Evolutionary conservation across 2,888 invertebrate genomes (phyloP).

Genomic region (Calliopum simillimum): DNA sequence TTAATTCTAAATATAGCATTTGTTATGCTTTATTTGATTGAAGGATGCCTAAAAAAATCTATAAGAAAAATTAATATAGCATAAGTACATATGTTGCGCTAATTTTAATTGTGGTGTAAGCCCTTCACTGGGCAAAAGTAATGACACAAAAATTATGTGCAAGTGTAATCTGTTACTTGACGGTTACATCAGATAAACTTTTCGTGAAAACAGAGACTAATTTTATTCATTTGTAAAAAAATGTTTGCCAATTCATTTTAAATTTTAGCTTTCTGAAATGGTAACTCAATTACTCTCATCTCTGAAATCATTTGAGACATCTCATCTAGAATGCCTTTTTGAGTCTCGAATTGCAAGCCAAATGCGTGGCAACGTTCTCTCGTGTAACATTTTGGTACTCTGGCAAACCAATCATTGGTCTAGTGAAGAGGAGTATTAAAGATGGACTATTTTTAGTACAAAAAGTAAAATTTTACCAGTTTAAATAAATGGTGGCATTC

Average conservation of each 20-base stretch:
- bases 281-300: conserved; percentile 38
- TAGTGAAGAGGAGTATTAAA: conserved; percentile 27
- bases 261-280: conserved; percentile 38
- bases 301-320: conserved; percentile 36
- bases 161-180: no score
- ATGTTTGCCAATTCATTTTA: neutral
- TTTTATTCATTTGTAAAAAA: no score
- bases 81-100: no score
- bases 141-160: no score
- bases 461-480: conserved; percentile 8
- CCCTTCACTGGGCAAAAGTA: no score
- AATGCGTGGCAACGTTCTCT: conserved; percentile 36
- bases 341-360: conserved; percentile 34
- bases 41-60: conserved; percentile 19
- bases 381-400: conserved; percentile 21
- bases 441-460: conserved; percentile 13
- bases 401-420: conserved; percentile 45
- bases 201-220: no score
- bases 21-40: conserved; percentile 3
- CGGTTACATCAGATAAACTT: no score
- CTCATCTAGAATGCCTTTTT: conserved; percentile 34
- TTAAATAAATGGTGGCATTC: conserved; percentile 37
- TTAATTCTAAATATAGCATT: neutral
- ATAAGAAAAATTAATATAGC: no score
- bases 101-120: neutral